These are phyloP conservation scores for Saimiri boliviensis DNA, from an alignment of 2,113 vertebrate species.

Conservation along the genomic window DNA sequence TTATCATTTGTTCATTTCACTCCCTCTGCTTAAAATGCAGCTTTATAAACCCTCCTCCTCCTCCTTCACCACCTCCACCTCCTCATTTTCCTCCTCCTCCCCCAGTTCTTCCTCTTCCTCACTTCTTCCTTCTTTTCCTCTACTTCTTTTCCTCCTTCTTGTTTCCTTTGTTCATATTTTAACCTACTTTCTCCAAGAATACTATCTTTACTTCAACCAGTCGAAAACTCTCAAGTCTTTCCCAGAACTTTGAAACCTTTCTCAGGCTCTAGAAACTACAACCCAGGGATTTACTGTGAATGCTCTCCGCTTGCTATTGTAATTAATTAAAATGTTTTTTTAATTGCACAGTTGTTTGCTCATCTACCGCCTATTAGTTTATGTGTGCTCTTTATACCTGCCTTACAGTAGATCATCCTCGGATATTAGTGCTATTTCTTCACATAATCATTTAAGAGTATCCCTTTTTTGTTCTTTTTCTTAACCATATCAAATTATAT, in stretches of 20 bases:
- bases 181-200: background rate
- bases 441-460: background rate
- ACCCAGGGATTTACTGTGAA: background rate
- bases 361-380: background rate
- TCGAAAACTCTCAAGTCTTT: background rate
- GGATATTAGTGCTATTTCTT: background rate
- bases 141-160: background rate
- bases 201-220: background rate
- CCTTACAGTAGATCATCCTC: background rate
- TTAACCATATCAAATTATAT: background rate
- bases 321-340: background rate
- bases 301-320: background rate
- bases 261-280: background rate
- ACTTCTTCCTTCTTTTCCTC: background rate
- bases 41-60: fast-evolving
- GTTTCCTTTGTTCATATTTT: background rate
- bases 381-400: background rate
- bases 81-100: background rate
- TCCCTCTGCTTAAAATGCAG: background rate
- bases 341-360: background rate
- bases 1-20: background rate
- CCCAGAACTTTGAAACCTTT: background rate
- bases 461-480: background rate
- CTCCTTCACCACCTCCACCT: background rate
- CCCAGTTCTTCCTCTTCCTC: fast-evolving